These are phyloP conservation scores for Drosophila demipolita DNA, from an alignment of 2,888 invertebrate species.

Conservation along the genomic window DNA sequence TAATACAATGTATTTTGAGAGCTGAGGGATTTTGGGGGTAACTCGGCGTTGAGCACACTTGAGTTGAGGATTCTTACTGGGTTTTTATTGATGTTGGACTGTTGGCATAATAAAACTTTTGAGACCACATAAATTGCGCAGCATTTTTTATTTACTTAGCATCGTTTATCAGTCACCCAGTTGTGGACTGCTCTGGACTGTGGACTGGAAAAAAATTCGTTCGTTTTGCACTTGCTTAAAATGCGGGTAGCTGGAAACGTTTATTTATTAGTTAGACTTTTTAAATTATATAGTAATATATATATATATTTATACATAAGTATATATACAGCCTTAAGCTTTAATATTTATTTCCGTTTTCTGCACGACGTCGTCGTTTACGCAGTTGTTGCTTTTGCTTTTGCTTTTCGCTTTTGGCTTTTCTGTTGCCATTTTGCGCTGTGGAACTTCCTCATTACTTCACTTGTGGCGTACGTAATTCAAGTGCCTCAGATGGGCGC, in stretches of 20 bases:
- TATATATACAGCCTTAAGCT: constrained; percentile 45
- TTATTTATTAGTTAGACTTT: constrained; percentile 78
- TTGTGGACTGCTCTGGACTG: constrained; percentile 2
- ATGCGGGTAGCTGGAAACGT: constrained; percentile 41
- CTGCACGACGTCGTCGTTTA: constrained; percentile 36
- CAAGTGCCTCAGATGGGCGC: constrained; percentile 62
- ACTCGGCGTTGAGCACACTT: not conserved
- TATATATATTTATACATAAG: constrained; percentile 26
- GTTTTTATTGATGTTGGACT: constrained; percentile 46
- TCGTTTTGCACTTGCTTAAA: constrained; percentile 40
- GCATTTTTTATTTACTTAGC: constrained; percentile 75
- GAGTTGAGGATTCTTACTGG: not conserved
- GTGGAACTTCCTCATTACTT: constrained; percentile 70
- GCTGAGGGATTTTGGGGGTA: not conserved
- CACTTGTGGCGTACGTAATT: constrained; percentile 81
- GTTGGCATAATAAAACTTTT: constrained; percentile 66
- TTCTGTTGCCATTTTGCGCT: constrained; percentile 20
- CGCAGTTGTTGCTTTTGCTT: constrained; percentile 22
- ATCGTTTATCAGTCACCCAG: constrained; percentile 70
- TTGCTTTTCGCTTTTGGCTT: constrained; percentile 1
- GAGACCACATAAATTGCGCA: constrained; percentile 71
- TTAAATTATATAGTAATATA: constrained; percentile 49
- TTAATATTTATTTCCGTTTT: constrained; percentile 76
- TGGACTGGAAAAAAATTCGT: constrained; percentile 29
- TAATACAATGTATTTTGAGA: not conserved